Evolutionary conservation across 2,113 vertebrate species (phyloP).

Genomic region (cat (Felis catus)): DNA sequence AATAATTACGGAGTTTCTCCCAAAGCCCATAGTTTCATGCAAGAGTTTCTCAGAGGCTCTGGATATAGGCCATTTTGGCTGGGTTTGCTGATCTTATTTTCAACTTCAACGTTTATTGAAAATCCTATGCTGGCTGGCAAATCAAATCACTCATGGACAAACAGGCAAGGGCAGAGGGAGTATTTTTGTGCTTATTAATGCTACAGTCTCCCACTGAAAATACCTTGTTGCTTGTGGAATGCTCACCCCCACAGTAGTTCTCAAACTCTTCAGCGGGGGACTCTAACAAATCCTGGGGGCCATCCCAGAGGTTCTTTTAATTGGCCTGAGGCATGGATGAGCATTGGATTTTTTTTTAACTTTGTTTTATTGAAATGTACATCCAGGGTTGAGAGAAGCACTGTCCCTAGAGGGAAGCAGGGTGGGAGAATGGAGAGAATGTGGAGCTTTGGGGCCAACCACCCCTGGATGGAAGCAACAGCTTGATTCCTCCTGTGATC

Average conservation of each 20-base stretch:
- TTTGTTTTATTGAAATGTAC: not conserved
- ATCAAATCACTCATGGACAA: not conserved
- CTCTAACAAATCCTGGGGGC: not conserved
- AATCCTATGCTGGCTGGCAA: not conserved
- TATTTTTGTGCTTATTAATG: not conserved
- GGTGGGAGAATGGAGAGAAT: accelerated
- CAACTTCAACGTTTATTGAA: not conserved
- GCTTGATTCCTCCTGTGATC: not conserved
- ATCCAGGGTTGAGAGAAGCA: not conserved
- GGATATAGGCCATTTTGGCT: not conserved
- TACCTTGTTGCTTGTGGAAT: not conserved
- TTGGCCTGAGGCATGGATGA: not conserved
- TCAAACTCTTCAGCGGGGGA: not conserved
- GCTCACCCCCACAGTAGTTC: accelerated
- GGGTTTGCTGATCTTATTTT: not conserved
- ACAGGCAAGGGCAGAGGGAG: not conserved
- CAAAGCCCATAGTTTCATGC: not conserved
- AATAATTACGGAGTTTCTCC: not conserved
- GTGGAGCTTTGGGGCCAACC: accelerated
- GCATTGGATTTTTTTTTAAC: not conserved
- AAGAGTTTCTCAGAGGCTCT: not conserved
- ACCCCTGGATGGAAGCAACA: not conserved
- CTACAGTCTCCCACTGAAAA: accelerated
- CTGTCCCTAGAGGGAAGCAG: not conserved
- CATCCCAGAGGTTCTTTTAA: not conserved